Evolutionary conservation across 2,888 invertebrate species (phyloP).

Genomic region (Orchestes rusci): DNA sequence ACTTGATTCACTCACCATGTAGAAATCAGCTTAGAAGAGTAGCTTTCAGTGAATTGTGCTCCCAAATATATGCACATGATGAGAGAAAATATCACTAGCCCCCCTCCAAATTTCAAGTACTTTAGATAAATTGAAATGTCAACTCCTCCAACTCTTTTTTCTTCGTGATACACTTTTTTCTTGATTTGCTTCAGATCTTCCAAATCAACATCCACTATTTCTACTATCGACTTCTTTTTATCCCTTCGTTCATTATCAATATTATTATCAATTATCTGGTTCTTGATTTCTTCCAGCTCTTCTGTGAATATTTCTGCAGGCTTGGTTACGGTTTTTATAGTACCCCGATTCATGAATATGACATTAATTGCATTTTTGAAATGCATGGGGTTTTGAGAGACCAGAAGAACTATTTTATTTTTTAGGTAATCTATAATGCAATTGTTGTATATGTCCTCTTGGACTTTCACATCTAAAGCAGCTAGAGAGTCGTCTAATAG

Average conservation of each 20-base stretch:
- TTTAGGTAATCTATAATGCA: conserved; percentile 58
- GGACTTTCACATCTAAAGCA: conserved; percentile 78
- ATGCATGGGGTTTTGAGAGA: conserved; percentile 62
- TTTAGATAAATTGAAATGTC: conserved; percentile 30
- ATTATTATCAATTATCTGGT: conserved; percentile 30
- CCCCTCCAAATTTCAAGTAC: conserved; percentile 32
- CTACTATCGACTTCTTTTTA: conserved; percentile 20
- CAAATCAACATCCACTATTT: conserved; percentile 22
- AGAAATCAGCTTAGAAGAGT: conserved; percentile 31
- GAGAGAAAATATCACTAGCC: conserved; percentile 27
- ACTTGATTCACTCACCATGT: conserved; percentile 31
- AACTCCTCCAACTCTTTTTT: conserved; percentile 30
- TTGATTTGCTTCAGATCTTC: conserved; percentile 12
- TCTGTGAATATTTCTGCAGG: conserved; percentile 60
- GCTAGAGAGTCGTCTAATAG: conserved; percentile 81
- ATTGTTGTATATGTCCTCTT: conserved; percentile 74
- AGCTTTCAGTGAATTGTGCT: conserved; percentile 31
- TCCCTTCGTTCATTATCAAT: conserved; percentile 7
- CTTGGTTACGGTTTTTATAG: conserved; percentile 53
- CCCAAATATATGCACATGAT: conserved; percentile 26
- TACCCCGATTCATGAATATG: conserved; percentile 40
- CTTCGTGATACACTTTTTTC: conserved; percentile 32
- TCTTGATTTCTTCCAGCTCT: conserved; percentile 47
- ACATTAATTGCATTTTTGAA: conserved; percentile 43
- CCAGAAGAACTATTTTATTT: conserved; percentile 62